Percentiles rank a stretch among this genome's conserved stretches.
Conservation (phyloP, 2,888 invertebrate genomes). For the Poecilobothrus nobilitatus region DNA sequence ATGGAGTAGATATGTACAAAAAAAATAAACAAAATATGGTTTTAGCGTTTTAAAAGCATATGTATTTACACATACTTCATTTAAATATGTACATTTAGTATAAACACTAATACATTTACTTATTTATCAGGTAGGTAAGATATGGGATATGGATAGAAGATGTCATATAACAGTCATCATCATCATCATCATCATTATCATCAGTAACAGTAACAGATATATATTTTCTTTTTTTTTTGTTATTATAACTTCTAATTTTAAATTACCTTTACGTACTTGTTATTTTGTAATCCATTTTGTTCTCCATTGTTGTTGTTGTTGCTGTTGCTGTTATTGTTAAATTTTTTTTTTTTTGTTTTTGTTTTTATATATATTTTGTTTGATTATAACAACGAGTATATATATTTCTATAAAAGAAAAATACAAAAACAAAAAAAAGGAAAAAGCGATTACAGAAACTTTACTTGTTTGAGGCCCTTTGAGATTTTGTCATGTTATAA, state of each 20-base stretch:
- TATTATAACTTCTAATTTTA: not conserved
- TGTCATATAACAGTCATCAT: not conserved
- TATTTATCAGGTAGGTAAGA: too few relatives aligned
- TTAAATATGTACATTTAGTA: too few relatives aligned
- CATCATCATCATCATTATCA: not conserved
- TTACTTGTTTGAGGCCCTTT: not conserved
- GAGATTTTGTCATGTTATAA: conserved; percentile 5
- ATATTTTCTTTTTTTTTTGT: not conserved
- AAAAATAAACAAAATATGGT: not conserved
- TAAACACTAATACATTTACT: too few relatives aligned
- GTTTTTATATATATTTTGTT: too few relatives aligned
- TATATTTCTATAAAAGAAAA: too few relatives aligned
- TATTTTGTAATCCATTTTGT: too few relatives aligned
- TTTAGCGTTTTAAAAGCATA: not conserved
- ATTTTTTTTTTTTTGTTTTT: too few relatives aligned
- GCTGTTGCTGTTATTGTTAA: too few relatives aligned
- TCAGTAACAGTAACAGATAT: not conserved
- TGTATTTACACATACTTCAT: too few relatives aligned
- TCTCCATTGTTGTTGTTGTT: too few relatives aligned
- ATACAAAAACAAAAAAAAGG: not conserved
- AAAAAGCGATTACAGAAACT: not conserved
- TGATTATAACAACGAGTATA: too few relatives aligned
- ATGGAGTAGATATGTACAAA: not conserved
- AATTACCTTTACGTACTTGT: not conserved
- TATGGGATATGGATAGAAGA: not conserved